Percentiles rank a stretch among this genome's conserved stretches.
These are phyloP conservation scores for Carcina quercana DNA, from an alignment of 2,888 invertebrate genomes.

Conservation along the genomic window DNA sequence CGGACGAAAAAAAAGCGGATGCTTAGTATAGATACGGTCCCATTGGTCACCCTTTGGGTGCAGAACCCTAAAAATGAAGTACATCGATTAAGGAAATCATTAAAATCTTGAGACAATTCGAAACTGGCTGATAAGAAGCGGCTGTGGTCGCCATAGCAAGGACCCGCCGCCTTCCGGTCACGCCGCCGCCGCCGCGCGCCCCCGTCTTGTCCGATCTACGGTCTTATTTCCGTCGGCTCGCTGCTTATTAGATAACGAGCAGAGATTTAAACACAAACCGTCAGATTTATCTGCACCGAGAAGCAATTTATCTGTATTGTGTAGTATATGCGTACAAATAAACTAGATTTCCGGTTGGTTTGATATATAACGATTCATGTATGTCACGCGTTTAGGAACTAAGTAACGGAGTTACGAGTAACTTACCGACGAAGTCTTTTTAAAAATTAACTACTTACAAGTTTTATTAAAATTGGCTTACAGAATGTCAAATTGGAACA, in stretches of 20 bases:
- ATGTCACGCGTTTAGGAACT: no score
- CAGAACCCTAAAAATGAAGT: no score
- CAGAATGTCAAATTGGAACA: no score
- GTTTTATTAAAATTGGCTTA: no score
- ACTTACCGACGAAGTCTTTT: no score
- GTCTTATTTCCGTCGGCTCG: constrained; percentile 34
- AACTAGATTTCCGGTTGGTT: no score
- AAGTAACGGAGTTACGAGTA: no score
- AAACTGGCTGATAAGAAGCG: constrained; percentile 11
- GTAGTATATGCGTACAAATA: no score
- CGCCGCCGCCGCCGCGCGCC: constrained; percentile 28
- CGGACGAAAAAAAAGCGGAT: background rate
- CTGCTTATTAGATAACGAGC: constrained; percentile 23
- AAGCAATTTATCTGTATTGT: background rate
- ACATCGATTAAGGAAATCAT: constrained; percentile 12
- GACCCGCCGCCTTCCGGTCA: constrained; percentile 44
- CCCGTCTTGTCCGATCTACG: constrained; percentile 39
- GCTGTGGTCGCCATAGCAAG: constrained; percentile 29
- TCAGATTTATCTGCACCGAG: background rate
- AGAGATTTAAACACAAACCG: no score
- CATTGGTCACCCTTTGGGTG: no score
- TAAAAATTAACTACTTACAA: no score
- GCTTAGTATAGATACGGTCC: background rate
- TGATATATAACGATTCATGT: no score
- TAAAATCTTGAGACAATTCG: constrained; percentile 8